phyloP scores from a whole-genome alignment of 2,113 vertebrate genomes.

The Theropithecus gelada region DNA sequence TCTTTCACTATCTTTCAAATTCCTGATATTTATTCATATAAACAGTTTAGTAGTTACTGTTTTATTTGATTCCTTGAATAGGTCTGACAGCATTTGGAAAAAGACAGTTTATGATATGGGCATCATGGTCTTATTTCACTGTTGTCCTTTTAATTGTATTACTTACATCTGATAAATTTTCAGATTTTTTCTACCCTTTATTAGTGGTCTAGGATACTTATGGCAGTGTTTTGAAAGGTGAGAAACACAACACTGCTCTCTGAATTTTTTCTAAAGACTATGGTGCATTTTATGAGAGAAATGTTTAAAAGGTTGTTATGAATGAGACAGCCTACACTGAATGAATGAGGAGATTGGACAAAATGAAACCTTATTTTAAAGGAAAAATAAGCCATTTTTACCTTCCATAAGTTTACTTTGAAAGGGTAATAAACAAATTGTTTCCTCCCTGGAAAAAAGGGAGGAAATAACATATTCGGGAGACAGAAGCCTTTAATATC shows the following conservation, averaged over 20 bases:
- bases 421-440: conserved; percentile 34
- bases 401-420: conserved; percentile 7
- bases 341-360: not conserved
- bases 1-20: not conserved
- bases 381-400: conserved; percentile 32
- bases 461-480: not conserved
- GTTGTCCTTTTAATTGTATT: conserved; percentile 9
- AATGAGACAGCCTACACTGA: not conserved
- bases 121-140: not conserved
- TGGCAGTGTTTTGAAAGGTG: not conserved
- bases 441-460: conserved; percentile 23
- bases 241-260: not conserved
- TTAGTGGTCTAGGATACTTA: conserved; percentile 6
- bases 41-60: not conserved
- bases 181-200: not conserved
- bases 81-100: not conserved
- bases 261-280: conserved; percentile 28
- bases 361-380: conserved; percentile 22
- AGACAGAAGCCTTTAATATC: conserved; percentile 40
- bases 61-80: not conserved
- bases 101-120: not conserved
- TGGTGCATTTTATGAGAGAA: not conserved
- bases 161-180: not conserved
- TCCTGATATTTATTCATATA: conserved; percentile 20
- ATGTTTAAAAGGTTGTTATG: conserved; percentile 21